These are phyloP conservation scores for Patagioenas fasciata DNA, from an alignment of 2,113 vertebrate genomes.

Conservation along the genomic window DNA sequence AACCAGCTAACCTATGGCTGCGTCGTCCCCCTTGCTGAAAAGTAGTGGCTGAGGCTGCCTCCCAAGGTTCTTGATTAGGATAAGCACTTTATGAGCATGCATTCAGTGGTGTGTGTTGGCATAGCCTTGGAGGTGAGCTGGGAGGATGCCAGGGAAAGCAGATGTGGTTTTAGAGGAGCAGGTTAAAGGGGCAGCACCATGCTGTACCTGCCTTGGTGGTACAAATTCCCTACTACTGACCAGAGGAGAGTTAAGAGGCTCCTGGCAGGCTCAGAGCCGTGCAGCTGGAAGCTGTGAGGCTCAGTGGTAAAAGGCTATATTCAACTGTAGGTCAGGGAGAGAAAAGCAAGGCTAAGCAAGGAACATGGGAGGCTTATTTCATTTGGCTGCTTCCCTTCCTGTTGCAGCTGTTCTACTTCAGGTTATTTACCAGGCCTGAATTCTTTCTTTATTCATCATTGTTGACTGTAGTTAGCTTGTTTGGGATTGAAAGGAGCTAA, in stretches of 20 bases:
- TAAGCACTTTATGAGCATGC: background rate
- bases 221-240: background rate
- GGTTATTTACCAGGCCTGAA: conserved; percentile 52
- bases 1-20: background rate
- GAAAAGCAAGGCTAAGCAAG: conserved; percentile 26
- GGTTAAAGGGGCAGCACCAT: background rate
- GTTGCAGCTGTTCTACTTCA: conserved; percentile 53
- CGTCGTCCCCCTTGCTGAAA: background rate
- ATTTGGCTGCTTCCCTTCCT: conserved; percentile 16
- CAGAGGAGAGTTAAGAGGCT: background rate
- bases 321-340: conserved; percentile 14
- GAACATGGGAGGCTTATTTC: conserved; percentile 41
- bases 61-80: background rate
- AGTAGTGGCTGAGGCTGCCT: background rate
- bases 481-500: conserved; percentile 40
- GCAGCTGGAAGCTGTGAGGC: conserved; percentile 9
- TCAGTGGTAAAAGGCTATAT: background rate
- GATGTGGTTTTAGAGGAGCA: background rate
- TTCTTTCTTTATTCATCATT: conserved; percentile 32
- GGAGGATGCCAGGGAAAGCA: background rate
- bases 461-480: conserved; percentile 28
- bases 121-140: background rate
- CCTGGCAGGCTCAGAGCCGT: background rate
- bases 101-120: background rate
- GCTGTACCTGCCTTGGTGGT: background rate